A percentile compares a stretch with the other conserved stretches of the same genome.
phyloP scores from a whole-genome alignment of 2,797 vertebrate species.

The Mormyrops attenuatus region DNA sequence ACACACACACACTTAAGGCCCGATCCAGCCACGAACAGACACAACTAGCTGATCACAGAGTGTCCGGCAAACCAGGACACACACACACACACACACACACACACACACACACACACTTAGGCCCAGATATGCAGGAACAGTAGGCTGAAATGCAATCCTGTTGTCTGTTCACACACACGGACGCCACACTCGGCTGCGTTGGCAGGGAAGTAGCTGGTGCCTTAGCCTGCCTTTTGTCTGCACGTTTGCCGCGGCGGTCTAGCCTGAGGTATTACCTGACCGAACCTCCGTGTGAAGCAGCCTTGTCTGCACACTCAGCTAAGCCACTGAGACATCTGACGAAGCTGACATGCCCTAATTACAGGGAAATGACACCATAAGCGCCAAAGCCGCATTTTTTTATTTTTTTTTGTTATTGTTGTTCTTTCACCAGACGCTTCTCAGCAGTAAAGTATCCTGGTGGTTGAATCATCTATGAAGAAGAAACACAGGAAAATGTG shows the following conservation, averaged over 20 bases:
- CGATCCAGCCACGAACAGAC: background rate
- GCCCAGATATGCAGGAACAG: slow-evolving; percentile 33
- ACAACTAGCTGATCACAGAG: slow-evolving; percentile 15
- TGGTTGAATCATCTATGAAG: background rate
- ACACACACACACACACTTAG: background rate
- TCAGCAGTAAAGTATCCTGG: background rate
- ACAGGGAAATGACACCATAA: slow-evolving; percentile 3
- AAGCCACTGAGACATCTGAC: background rate
- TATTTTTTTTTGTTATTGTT: background rate
- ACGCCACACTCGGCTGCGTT: background rate
- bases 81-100: background rate
- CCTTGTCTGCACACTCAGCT: background rate
- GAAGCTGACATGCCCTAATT: slow-evolving; percentile 9
- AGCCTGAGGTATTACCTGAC: slow-evolving; percentile 12
- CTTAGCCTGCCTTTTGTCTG: background rate
- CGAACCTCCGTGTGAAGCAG: background rate
- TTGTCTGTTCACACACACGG: slow-evolving; percentile 28
- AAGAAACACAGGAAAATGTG: background rate
- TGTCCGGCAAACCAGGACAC: background rate
- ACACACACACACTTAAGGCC: background rate
- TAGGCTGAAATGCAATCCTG: slow-evolving; percentile 36
- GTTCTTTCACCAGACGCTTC: background rate
- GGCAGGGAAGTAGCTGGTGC: background rate
- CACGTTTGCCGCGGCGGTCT: background rate
- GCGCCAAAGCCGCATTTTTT: background rate